Percentiles rank a stretch among this genome's conserved stretches.
Evolutionary conservation across 2,888 invertebrate genomes (phyloP).

Genomic region (Rhagonycha lutea): DNA sequence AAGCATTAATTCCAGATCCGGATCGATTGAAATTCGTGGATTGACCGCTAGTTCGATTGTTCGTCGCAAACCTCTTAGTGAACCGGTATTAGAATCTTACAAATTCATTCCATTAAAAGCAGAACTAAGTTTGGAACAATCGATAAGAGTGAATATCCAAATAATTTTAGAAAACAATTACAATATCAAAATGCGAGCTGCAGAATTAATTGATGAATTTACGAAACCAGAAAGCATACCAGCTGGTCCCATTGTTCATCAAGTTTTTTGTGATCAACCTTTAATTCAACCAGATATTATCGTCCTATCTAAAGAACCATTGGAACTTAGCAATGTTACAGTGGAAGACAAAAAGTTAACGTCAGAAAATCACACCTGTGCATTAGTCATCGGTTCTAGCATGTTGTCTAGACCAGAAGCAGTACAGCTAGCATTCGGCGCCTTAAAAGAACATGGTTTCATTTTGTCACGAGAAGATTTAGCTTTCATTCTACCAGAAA

Average conservation of each 20-base stretch:
- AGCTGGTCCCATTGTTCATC: constrained; percentile 60
- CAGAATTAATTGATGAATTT: constrained; percentile 53
- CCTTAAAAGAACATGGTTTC: constrained; percentile 11
- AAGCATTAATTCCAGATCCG: constrained; percentile 57
- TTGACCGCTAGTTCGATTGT: constrained; percentile 77
- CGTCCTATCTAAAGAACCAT: constrained; percentile 59
- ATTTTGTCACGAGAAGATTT: constrained; percentile 11
- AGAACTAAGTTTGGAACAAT: constrained; percentile 39
- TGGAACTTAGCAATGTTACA: constrained; percentile 59
- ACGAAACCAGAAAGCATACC: constrained; percentile 52
- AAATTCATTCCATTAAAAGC: constrained; percentile 68
- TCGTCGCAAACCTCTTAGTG: constrained; percentile 66
- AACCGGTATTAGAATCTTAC: constrained; percentile 79
- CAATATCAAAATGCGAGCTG: constrained; percentile 63
- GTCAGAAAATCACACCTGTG: constrained; percentile 39
- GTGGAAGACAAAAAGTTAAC: constrained; percentile 66
- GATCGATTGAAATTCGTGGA: constrained; percentile 78
- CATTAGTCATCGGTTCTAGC: constrained; percentile 45
- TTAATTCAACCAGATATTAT: constrained; percentile 69
- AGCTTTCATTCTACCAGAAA: background rate
- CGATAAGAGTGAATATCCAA: constrained; percentile 68
- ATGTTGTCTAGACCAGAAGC: constrained; percentile 59
- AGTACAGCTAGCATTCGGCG: constrained; percentile 5
- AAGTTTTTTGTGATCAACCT: constrained; percentile 69
- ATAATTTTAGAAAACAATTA: constrained; percentile 73